A percentile compares a stretch with the other conserved stretches of the same genome.
Conservation (phyloP, 2,888 invertebrate genomes). For the Lepidocyrtoides sp. region DNA sequence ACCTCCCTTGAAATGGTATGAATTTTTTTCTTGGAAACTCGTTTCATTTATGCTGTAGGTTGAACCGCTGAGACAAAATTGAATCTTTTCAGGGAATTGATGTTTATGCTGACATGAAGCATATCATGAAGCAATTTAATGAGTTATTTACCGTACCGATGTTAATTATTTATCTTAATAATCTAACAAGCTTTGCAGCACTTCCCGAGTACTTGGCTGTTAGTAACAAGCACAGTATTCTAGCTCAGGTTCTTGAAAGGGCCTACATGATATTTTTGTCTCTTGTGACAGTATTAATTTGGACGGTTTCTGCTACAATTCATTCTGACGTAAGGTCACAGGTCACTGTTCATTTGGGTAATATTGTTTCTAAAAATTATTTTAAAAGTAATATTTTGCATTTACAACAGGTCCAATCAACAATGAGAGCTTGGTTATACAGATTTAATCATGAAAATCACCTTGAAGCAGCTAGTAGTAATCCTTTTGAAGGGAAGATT, state of each 20-base stretch:
- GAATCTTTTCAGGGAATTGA: constrained; percentile 1
- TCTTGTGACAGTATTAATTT: neutral
- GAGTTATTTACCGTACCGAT: constrained; percentile 9
- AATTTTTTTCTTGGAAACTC: neutral
- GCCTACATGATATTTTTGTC: neutral
- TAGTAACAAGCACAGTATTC: neutral
- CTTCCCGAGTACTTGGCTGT: neutral
- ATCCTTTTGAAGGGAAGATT: neutral
- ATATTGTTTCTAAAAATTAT: neutral
- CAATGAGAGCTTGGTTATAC: neutral
- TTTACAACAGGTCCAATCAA: constrained; percentile 3
- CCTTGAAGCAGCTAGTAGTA: neutral
- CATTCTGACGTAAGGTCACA: neutral
- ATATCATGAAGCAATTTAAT: neutral
- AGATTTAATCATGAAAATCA: neutral
- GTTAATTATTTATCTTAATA: constrained; percentile 1
- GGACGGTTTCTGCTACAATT: neutral
- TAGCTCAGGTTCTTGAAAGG: neutral
- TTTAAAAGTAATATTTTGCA: neutral
- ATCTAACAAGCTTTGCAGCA: constrained; percentile 6
- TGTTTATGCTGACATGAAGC: neutral
- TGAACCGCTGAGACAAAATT: neutral
- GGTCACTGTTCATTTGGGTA: neutral
- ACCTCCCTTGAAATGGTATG: neutral
- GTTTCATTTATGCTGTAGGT: no score